Percentiles rank a stretch among this genome's conserved stretches.
Evolutionary conservation across 2,797 vertebrate species (phyloP).

Genomic region (Poliocrania exsul): DNA sequence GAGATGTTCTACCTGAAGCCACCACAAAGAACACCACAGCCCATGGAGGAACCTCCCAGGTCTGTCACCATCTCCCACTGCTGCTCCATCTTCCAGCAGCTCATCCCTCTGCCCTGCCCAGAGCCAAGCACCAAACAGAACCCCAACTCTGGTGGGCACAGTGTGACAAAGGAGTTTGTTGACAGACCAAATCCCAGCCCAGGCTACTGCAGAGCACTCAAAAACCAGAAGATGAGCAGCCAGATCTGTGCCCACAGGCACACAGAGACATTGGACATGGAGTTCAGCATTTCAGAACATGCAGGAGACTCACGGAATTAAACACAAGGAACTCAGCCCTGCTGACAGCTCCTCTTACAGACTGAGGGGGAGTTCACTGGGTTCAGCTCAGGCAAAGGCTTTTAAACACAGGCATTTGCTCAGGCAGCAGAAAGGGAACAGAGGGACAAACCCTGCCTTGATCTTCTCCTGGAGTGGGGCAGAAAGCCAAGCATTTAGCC

Average conservation of each 20-base stretch:
- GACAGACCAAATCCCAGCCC: fast-evolving
- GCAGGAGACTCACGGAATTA: not conserved
- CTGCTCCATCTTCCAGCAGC: not conserved
- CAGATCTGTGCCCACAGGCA: not conserved
- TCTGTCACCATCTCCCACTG: not conserved
- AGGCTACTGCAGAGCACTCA: not conserved
- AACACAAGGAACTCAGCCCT: not conserved
- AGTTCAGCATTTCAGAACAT: not conserved
- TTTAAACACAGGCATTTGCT: not conserved
- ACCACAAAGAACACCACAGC: not conserved
- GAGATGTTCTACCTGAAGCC: not conserved
- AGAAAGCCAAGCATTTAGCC: not conserved
- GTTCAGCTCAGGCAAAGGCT: not conserved
- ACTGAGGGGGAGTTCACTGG: not conserved
- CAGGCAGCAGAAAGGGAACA: not conserved
- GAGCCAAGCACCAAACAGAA: not conserved
- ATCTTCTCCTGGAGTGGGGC: not conserved
- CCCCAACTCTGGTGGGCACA: not conserved
- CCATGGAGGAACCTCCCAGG: not conserved
- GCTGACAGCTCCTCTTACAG: constrained; percentile 1
- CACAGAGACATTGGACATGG: fast-evolving
- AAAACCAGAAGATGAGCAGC: not conserved
- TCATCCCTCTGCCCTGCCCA: not conserved
- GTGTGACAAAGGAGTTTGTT: not conserved
- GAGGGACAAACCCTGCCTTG: not conserved